Base-by-base conservation (phyloP, 2,888 invertebrate genomes). In the Eupeodes luniger region DNA sequence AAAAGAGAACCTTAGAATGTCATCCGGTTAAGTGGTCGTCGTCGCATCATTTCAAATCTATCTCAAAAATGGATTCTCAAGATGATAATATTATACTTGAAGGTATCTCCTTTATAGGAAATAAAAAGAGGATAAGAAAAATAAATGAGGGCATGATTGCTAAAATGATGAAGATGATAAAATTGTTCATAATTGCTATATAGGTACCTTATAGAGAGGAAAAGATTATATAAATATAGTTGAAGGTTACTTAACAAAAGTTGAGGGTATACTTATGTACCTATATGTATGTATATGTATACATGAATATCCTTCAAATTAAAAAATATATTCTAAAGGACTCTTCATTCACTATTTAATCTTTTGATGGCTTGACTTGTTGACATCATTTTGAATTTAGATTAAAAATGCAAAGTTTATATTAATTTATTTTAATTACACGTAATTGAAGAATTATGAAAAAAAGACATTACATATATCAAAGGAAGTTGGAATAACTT, bases 161-260 rank as follows among this genome's bases (percentile, higher is more conserved):
- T 74, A 69, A 82, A 82, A 82, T 81, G 62, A 86, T 76, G 75
- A 70, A 86, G 78, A 79, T 70, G 78, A 79, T 70, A 83, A 86
- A 86, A 86, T 86, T 86, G 69, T 80, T 80, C 83, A 83, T 87
- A 87, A 87, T 87, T 87, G 79, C 82, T 74, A n/a, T 34, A 40
- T 47, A 66, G 2, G 44, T 12, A 44, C 19, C 6, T 11, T 4
- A 14, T 19, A 55, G 11, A 16, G 10, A 34, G 51, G 11, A 19
- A 2, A 70, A 55, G 40, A 34, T 57, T 64, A 34, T 55, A 53
- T 27, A 27, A 27, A 27, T 69, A 27, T 53, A 70, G 64, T 59
- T 72, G 61, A 66, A 74, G 72, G 67, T 69, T 47, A 49, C 53
- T 47, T 44, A 49, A 70, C 36, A 55, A 53, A 55, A 67, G 14